A percentile compares a stretch with the other conserved stretches of the same genome.
These are phyloP conservation scores for Tiliqua scincoides DNA, from an alignment of 2,113 vertebrate genomes.

Conservation along the genomic window DNA sequence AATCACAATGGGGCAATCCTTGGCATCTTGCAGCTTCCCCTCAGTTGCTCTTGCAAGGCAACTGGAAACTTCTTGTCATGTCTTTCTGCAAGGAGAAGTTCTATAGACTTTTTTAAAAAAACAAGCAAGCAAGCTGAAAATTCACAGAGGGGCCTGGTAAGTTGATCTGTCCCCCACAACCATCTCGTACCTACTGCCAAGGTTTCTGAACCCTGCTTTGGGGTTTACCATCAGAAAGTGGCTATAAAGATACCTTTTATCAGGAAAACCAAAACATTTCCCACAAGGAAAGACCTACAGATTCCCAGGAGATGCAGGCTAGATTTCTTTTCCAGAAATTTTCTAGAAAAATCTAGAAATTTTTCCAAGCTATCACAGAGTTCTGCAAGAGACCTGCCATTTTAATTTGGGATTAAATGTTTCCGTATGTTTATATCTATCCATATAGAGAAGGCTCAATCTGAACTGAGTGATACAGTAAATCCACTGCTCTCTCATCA, in stretches of 20 bases:
- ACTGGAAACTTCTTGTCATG: background rate
- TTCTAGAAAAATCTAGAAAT: too few relatives aligned
- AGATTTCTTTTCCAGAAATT: too few relatives aligned
- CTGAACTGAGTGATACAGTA: background rate
- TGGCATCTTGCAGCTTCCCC: background rate
- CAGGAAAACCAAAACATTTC: background rate
- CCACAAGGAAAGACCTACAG: background rate
- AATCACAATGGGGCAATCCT: too few relatives aligned
- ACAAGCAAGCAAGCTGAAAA: too few relatives aligned
- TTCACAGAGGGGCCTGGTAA: too few relatives aligned
- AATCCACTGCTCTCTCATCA: too few relatives aligned
- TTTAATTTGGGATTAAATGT: background rate
- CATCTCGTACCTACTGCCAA: too few relatives aligned
- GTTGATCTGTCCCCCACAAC: too few relatives aligned
- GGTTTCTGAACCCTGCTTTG: too few relatives aligned
- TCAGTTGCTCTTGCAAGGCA: background rate
- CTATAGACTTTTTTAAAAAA: background rate
- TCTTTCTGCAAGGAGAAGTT: background rate
- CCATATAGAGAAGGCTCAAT: background rate
- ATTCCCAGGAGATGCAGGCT: background rate
- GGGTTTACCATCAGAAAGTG: too few relatives aligned
- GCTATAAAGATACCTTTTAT: too few relatives aligned
- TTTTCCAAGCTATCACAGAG: background rate
- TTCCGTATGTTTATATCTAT: background rate
- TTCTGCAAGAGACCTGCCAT: background rate